phyloP scores from a whole-genome alignment of 1,140 invertebrate species.

The Papilio machaon region DNA sequence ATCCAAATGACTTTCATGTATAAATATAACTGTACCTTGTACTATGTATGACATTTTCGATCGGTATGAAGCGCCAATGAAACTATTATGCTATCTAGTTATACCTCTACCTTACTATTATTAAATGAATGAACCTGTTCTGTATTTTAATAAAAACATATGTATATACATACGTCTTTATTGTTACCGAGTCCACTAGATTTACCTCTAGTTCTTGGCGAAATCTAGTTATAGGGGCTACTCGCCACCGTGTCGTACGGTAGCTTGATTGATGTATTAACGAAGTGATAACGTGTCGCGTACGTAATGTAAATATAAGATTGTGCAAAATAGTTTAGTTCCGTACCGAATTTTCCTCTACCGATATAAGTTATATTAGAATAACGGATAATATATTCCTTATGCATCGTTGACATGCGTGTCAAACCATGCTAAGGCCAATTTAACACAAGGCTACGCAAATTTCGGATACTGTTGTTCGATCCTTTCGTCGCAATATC shows the following conservation, averaged over 20 bases:
- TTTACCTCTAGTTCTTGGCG: conserved; percentile 40
- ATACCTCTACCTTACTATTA: background rate
- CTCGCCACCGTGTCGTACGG: conserved; percentile 49
- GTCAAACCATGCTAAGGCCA: conserved; percentile 53
- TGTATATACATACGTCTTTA: conserved; percentile 40
- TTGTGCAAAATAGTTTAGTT: conserved; percentile 63
- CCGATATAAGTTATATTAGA: conserved; percentile 68
- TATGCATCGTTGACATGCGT: conserved; percentile 60
- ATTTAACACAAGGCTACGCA: too few species aligned
- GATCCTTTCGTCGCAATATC: too few species aligned
- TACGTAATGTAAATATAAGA: conserved; percentile 77
- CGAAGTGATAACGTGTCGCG: conserved; percentile 71
- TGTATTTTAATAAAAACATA: conserved; percentile 38
- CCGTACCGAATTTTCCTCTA: conserved; percentile 76
- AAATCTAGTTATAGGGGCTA: conserved; percentile 39
- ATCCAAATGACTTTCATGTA: conserved; percentile 76
- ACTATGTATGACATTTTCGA: conserved; percentile 32
- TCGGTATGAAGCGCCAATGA: conserved; percentile 42
- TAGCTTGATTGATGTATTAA: conserved; percentile 42
- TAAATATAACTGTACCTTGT: conserved; percentile 50
- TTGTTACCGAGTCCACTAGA: conserved; percentile 47
- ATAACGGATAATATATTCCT: conserved; percentile 61
- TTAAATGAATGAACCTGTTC: background rate
- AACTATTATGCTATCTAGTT: conserved; percentile 26
- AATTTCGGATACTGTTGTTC: too few species aligned